Base-by-base conservation (phyloP, 2,888 invertebrate genomes). In the Drosophila recens region DNA sequence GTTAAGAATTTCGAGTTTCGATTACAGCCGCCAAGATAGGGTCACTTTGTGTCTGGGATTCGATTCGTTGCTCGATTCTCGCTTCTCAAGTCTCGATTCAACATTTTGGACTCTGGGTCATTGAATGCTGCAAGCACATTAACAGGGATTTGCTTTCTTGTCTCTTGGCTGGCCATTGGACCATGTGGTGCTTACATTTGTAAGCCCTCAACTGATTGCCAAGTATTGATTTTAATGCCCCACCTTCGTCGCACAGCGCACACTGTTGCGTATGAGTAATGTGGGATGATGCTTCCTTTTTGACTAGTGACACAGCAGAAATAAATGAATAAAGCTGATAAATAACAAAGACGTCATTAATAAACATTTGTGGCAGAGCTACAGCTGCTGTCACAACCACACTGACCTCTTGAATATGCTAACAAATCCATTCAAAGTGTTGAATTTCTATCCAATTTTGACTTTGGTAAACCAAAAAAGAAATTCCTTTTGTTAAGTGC, bases 181-280 rank as follows among this genome's bases (percentile, higher is more conserved):
- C 74, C 80, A 58, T 72, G 85, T 62, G 85, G 67, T 67, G 79
- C 79, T 85, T 72, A 87, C 82, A 79, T 59, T 68, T 79, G 58
- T 87, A 83, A 87, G 74, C 66, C 70, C 61, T 66, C 69, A 68
- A 72, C 77, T 79, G 82, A 83, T 83, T 83, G 79, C 75, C 67
- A 27, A 69, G 69, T 77, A 86, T 89, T 82, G 89, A 89, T 89
- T 86, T 83, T 61, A 46, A 30, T 68, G 43, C 40, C 38, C 3
- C 46, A 4, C 27, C 17, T 15, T 5, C 17, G 13, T 6, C 23
- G 23, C 11, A 3, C 45, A 3, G 30, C 15, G 43, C 15, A 61
- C 43, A 59, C 11, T 36, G 51, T 15, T 54, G 61, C 65, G 69
- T 72, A 70, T 73, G 67, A 67, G 74, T 66, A 82, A 78, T 75